Evolutionary conservation across 1,140 invertebrate genomes (phyloP), one percentile per base, ranked within the genome.

Genomic region (Drosophila ercepeae): DNA sequence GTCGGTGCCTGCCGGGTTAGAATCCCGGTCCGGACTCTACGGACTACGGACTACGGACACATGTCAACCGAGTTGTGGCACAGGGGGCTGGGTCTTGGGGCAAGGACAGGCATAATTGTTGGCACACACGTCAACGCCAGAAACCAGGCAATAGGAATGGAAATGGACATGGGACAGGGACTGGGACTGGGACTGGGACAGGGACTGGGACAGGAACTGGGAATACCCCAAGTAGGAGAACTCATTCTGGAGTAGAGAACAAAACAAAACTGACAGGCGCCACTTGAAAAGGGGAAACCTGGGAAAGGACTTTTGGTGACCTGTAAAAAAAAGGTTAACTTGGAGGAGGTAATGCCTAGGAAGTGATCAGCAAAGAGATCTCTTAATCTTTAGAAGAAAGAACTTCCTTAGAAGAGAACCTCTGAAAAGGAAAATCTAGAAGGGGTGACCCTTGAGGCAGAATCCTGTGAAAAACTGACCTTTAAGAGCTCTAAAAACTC

Each of bases 81-180:
- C 4, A 39, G 36, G 36, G 32, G 16, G 25, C 25, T 8, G 23
- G 25, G 14, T 11, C 25, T 2, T 4, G 27, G n/a, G 16, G 25
- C 7, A 21, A 45, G 23, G 16, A 21, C 23, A 52, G 19, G 41
- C 36, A 42, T 74, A 53, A 83, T 78, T 70, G 68, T 83, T 50
- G 63, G 69, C 53, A 41, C 75, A 74, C 75, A 78, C 75, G 59
- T 79, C 76, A 79, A 42, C 34, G 58, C 53, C 75, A 79, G 75
- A 61, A 16, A 16, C 51, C 36, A n/a, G 32, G 50, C 39, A 55
- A 52, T 53, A 45, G 18, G 29, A 65, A 27, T 49, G 64, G 34
- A 13, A 18, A 48, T 57, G 13, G 49, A 7, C 19, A 42, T 18
- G 18, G 23, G n/a, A 49, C 27, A 11, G 29, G 9, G 25, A 44